Evolutionary conservation across 2,888 invertebrate species (phyloP).

Genomic region (Timema podura): DNA sequence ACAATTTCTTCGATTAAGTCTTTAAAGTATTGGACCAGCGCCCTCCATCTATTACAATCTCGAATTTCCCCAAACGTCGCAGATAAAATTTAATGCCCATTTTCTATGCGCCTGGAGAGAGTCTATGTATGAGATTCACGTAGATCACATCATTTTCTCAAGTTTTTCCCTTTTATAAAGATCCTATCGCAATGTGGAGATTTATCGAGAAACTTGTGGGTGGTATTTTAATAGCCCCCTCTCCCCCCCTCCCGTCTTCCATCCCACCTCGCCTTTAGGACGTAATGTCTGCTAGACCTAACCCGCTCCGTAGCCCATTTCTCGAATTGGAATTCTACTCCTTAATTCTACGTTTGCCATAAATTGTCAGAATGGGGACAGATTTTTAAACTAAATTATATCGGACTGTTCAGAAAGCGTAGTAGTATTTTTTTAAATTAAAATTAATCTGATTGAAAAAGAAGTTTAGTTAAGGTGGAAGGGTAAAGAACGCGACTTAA

Average conservation of each 20-base stretch:
- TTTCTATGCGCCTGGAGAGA: not conserved
- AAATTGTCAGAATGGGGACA: conserved; percentile 19
- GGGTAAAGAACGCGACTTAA: too few species aligned
- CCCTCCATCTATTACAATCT: too few species aligned
- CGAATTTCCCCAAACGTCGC: too few species aligned
- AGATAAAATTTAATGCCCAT: not conserved
- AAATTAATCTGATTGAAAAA: too few species aligned
- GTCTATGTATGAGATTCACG: conserved; percentile 21
- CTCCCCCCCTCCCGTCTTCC: not conserved
- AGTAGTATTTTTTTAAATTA: not conserved
- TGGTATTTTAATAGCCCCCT: conserved; percentile 25
- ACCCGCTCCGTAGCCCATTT: not conserved
- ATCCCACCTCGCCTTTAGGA: not conserved
- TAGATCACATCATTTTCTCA: conserved; percentile 24
- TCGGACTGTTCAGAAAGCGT: not conserved
- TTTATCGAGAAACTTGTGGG: conserved; percentile 24
- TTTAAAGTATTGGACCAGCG: too few species aligned
- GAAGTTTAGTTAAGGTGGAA: too few species aligned
- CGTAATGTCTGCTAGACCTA: conserved; percentile 5
- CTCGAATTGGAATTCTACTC: conserved; percentile 15
- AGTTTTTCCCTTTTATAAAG: conserved; percentile 23
- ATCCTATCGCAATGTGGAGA: conserved; percentile 22
- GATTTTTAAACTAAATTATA: conserved; percentile 23
- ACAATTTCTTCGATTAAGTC: too few species aligned
- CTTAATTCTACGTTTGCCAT: conserved; percentile 18